These are phyloP conservation scores for Octodon degus DNA, from an alignment of 2,113 vertebrate genomes.

Conservation along the genomic window DNA sequence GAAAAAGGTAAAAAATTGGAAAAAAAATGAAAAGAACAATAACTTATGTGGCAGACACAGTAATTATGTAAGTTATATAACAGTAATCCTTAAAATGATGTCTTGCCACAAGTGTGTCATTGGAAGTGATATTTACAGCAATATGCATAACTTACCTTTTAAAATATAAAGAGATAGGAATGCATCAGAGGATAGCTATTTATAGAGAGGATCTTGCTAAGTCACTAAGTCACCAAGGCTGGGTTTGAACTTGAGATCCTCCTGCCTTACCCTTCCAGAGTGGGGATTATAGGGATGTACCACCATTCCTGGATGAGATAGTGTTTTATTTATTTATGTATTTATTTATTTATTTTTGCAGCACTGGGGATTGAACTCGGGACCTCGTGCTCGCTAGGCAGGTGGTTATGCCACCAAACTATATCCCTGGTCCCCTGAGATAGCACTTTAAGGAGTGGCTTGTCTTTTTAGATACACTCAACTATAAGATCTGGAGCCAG, in stretches of 20 bases:
- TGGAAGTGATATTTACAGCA: constrained; percentile 5
- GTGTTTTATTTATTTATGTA: background rate
- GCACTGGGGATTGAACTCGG: too few species aligned
- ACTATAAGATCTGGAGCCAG: background rate
- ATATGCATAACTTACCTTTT: background rate
- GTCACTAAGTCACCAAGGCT: background rate
- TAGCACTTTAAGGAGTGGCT: background rate
- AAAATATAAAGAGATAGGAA: constrained; percentile 3
- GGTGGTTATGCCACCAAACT: too few species aligned
- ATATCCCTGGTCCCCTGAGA: background rate
- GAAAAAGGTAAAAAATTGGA: background rate
- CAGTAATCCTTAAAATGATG: constrained; percentile 34
- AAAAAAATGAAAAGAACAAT: constrained; percentile 34
- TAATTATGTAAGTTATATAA: constrained; percentile 15
- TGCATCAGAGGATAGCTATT: background rate
- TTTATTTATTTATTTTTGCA: too few species aligned
- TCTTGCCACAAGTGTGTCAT: background rate
- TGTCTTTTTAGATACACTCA: background rate
- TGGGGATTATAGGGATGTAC: background rate
- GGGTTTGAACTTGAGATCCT: background rate
- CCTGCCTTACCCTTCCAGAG: background rate
- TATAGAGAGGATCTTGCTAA: background rate
- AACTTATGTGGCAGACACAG: background rate
- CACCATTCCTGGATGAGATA: background rate
- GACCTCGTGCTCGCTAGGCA: too few species aligned